Evolutionary conservation across 2,113 vertebrate species (phyloP).

Genomic region (Grus americana): DNA sequence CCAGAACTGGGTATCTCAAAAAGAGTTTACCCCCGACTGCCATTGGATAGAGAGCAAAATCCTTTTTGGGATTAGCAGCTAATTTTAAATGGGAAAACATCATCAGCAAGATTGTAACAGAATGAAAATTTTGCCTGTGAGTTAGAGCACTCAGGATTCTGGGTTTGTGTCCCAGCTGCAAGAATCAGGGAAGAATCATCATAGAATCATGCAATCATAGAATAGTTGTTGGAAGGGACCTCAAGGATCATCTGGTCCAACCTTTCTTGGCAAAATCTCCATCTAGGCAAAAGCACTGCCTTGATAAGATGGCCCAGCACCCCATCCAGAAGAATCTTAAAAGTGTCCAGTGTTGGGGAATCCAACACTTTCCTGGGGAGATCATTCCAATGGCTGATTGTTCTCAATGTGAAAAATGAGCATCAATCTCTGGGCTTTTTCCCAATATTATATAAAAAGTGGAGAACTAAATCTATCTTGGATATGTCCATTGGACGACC

Average conservation of each 20-base stretch:
- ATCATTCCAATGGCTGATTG: no score
- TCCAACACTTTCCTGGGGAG: no score
- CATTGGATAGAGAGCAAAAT: not conserved
- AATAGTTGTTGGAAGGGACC: no score
- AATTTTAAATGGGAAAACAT: not conserved
- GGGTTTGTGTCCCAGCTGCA: not conserved
- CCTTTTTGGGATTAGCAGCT: not conserved
- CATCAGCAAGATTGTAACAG: not conserved
- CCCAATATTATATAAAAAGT: not conserved
- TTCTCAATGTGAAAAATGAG: no score
- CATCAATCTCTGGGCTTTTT: rapidly evolving
- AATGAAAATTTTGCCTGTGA: not conserved
- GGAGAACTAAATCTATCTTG: not conserved
- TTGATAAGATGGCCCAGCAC: no score
- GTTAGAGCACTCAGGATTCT: not conserved
- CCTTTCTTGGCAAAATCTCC: no score
- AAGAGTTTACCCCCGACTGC: not conserved
- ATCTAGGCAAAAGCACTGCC: no score
- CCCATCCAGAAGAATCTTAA: no score
- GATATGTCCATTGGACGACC: not conserved
- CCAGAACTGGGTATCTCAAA: not conserved
- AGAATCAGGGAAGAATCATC: not conserved
- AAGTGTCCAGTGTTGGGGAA: no score
- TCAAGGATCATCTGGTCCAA: no score
- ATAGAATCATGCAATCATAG: no score